A percentile compares a stretch with the other conserved stretches of the same genome.
phyloP scores from a whole-genome alignment of 1,140 invertebrate species.

The Theocolax elegans region DNA sequence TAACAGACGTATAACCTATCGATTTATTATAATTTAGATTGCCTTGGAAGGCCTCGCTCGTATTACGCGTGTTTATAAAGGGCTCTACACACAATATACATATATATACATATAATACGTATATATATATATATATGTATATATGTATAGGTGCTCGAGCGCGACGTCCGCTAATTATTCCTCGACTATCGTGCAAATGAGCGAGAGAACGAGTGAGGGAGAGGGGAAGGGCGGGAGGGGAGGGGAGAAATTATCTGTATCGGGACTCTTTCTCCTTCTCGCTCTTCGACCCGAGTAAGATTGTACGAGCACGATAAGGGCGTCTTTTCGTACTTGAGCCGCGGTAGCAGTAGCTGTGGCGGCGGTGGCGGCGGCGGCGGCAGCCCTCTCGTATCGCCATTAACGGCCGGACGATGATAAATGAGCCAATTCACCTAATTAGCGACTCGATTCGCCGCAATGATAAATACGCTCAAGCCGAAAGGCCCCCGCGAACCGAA shows the following conservation, averaged over 20 bases:
- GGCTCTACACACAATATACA: constrained; percentile 14
- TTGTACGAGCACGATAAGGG: constrained; percentile 24
- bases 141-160: constrained; percentile 46
- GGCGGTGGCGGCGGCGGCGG: background rate
- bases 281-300: constrained; percentile 13
- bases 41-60: constrained; percentile 49
- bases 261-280: background rate
- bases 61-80: constrained; percentile 32
- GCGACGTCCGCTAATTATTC: constrained; percentile 56
- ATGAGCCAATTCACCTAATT: constrained; percentile 43
- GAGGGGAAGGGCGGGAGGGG: too few relatives aligned
- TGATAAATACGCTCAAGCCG: constrained; percentile 28
- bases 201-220: constrained; percentile 46
- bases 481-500: constrained; percentile 9
- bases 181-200: constrained; percentile 57
- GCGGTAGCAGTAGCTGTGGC: background rate
- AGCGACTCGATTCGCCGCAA: constrained; percentile 38
- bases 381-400: constrained; percentile 38
- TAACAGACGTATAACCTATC: constrained; percentile 44
- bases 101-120: too few relatives aligned
- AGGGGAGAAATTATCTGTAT: constrained; percentile 42
- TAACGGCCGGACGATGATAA: constrained; percentile 39
- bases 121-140: too few relatives aligned
- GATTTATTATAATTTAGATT: constrained; percentile 64
- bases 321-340: constrained; percentile 40